These are phyloP conservation scores for Drosophila lacteicornis DNA, from an alignment of 1,140 invertebrate genomes.

Conservation along the genomic window DNA sequence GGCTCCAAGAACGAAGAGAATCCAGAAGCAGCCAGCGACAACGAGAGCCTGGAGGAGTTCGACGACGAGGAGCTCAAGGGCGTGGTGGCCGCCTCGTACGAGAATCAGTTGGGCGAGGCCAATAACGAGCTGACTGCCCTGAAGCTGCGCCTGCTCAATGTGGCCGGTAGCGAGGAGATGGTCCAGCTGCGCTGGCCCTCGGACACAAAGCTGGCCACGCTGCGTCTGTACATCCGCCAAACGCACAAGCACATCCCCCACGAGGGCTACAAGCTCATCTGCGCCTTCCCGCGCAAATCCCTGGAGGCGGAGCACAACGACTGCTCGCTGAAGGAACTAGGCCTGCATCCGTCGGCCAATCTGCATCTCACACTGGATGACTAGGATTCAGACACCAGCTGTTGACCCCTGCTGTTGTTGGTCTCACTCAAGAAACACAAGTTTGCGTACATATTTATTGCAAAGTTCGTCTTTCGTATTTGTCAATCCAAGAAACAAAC, in stretches of 20 bases:
- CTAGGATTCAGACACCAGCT: constrained; percentile 25
- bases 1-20: constrained; percentile 13
- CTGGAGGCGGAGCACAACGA: constrained; percentile 71
- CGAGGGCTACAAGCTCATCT: constrained; percentile 79
- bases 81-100: constrained; percentile 59
- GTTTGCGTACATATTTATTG: constrained; percentile 41
- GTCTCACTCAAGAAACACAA: constrained; percentile 18
- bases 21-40: constrained; percentile 52
- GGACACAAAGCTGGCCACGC: constrained; percentile 69
- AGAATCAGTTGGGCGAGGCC: constrained; percentile 64
- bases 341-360: constrained; percentile 81
- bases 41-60: constrained; percentile 71
- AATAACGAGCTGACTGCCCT: constrained; percentile 68
- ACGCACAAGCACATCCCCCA: constrained; percentile 79
- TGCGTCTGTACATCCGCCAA: constrained; percentile 75
- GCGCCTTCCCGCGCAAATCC: constrained; percentile 79
- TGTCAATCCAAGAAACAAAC: constrained; percentile 14
- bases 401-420: constrained; percentile 4
- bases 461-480: constrained; percentile 18
- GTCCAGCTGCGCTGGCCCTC: constrained; percentile 82
- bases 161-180: constrained; percentile 71
- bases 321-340: constrained; percentile 71
- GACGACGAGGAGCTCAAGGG: constrained; percentile 68
- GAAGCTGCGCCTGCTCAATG: constrained; percentile 72
- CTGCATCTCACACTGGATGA: constrained; percentile 82